A percentile compares a stretch with the other conserved stretches of the same genome.
These are phyloP conservation scores for Megaptera novaeangliae DNA, from an alignment of 2,113 vertebrate species.

Conservation along the genomic window DNA sequence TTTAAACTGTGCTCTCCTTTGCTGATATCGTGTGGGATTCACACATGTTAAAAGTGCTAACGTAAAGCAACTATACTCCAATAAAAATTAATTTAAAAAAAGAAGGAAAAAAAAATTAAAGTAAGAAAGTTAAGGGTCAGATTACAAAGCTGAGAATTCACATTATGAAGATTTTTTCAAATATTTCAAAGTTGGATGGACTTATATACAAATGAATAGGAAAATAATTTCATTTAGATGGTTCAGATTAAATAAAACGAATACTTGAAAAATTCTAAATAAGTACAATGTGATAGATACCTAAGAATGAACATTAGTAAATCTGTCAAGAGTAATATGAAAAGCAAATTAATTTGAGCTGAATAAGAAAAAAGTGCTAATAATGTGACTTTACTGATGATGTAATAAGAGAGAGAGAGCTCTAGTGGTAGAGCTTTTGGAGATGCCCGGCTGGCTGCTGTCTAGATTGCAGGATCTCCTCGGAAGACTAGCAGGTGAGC, in stretches of 20 bases:
- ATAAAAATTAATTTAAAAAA: too few species aligned
- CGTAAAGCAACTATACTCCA: too few species aligned
- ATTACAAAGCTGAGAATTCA: not conserved
- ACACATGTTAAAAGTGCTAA: not conserved
- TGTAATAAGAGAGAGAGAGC: not conserved
- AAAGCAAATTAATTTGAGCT: constrained; percentile 1
- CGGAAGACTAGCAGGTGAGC: not conserved
- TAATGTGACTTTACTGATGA: not conserved
- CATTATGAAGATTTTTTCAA: constrained; percentile 15
- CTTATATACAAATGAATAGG: constrained; percentile 23
- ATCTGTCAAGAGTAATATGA: not conserved
- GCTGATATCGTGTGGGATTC: not conserved
- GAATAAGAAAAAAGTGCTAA: not conserved
- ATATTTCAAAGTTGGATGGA: not conserved
- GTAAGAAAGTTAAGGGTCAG: not conserved
- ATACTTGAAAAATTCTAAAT: constrained; percentile 34
- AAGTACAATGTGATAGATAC: not conserved
- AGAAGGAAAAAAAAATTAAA: not conserved
- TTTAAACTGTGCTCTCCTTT: not conserved
- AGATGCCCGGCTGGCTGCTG: not conserved
- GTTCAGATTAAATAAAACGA: not conserved
- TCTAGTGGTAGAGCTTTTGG: not conserved
- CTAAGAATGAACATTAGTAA: not conserved
- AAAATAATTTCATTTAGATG: constrained; percentile 10
- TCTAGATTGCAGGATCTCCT: not conserved